Evolutionary conservation across 1,140 invertebrate species (phyloP).

Genomic region (Cotesia glomerata): DNA sequence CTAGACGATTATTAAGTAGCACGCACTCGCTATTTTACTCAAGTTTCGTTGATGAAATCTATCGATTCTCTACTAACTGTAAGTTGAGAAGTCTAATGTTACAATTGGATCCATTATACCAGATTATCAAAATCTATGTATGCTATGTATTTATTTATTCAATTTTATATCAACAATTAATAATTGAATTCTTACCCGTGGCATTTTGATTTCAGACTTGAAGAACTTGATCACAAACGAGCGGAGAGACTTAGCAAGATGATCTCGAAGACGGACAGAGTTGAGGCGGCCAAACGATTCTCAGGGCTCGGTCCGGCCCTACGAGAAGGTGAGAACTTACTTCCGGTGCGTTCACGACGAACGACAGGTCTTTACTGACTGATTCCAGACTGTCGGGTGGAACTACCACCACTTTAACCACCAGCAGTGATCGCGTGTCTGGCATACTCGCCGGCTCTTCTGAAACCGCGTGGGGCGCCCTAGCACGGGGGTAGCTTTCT

Average conservation of each 20-base stretch:
- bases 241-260: background rate
- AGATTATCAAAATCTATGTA: too few relatives aligned
- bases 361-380: conserved; percentile 49
- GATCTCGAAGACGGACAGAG: conserved; percentile 1
- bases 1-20: background rate
- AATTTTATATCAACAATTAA: background rate
- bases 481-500: conserved; percentile 32
- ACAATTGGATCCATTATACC: too few relatives aligned
- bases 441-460: conserved; percentile 23
- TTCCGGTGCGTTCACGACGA: conserved; percentile 41
- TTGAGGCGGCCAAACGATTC: conserved; percentile 43
- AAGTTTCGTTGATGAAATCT: conserved; percentile 33
- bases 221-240: background rate
- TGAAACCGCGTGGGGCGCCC: conserved; percentile 26
- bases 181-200: conserved; percentile 41
- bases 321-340: conserved; percentile 23
- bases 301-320: conserved; percentile 35
- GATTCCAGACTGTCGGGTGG: conserved; percentile 19
- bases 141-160: background rate
- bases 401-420: conserved; percentile 34
- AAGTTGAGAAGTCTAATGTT: background rate
- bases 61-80: conserved; percentile 33
- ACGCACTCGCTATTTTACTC: background rate
- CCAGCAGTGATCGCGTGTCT: conserved; percentile 39
- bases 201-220: conserved; percentile 36